Percentiles rank a stretch among this genome's conserved stretches.
phyloP scores from a whole-genome alignment of 1,140 invertebrate species.

The Drosophila murphyi region DNA sequence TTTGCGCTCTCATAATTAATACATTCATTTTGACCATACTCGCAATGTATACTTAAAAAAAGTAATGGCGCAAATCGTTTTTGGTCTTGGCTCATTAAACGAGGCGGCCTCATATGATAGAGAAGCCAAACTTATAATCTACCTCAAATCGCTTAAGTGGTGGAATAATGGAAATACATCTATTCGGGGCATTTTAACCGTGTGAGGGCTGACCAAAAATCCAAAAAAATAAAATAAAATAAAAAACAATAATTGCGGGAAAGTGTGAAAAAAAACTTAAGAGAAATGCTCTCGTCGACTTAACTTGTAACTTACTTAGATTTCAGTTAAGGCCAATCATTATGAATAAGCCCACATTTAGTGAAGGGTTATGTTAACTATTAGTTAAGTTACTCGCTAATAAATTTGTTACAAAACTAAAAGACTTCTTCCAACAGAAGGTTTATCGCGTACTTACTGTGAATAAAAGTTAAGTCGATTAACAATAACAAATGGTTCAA shows the following conservation, averaged over 20 bases:
- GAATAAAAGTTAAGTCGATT: too few relatives aligned
- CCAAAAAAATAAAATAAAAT: background rate
- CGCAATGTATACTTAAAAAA: slow-evolving; percentile 17
- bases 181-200: background rate
- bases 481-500: too few relatives aligned
- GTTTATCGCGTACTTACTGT: too few relatives aligned
- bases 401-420: too few relatives aligned
- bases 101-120: slow-evolving; percentile 19
- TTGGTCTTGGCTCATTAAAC: slow-evolving; percentile 27
- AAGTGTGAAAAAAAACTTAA: background rate
- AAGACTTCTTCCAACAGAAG: too few relatives aligned
- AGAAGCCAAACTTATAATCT: slow-evolving; percentile 7
- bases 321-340: too few relatives aligned
- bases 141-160: background rate
- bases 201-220: background rate
- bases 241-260: background rate
- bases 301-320: background rate
- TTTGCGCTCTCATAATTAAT: slow-evolving; percentile 31
- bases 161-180: background rate
- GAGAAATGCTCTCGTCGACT: background rate
- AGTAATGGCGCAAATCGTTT: slow-evolving; percentile 22
- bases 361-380: too few relatives aligned
- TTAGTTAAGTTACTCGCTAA: too few relatives aligned
- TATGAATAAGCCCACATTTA: too few relatives aligned
- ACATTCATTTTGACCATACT: slow-evolving; percentile 21